Evolutionary conservation across 2,113 vertebrate species (phyloP).

Genomic region (Prunella fulvescens): DNA sequence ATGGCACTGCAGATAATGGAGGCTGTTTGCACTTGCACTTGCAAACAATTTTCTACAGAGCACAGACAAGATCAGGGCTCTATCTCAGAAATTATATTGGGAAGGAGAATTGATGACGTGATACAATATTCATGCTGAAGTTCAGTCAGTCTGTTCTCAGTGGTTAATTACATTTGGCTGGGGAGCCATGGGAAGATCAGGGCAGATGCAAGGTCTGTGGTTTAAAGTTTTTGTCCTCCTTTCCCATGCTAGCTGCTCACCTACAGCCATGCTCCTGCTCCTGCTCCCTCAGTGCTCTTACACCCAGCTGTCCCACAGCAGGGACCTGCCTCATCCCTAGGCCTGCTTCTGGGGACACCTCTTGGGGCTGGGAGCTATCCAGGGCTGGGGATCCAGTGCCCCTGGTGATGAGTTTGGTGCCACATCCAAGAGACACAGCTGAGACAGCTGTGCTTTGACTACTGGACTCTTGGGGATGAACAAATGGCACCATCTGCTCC

Average conservation of each 20-base stretch:
- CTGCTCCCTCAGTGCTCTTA: rapidly evolving
- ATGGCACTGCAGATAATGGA: neutral
- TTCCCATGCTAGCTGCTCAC: neutral
- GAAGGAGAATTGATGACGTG: neutral
- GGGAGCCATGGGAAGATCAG: neutral
- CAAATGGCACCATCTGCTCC: neutral
- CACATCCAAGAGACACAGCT: neutral
- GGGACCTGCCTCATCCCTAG: neutral
- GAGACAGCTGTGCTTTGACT: neutral
- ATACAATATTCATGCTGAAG: neutral
- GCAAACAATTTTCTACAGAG: neutral
- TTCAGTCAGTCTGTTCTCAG: neutral
- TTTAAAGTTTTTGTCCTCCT: neutral
- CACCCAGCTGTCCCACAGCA: rapidly evolving
- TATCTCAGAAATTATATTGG: neutral
- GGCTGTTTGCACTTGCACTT: neutral
- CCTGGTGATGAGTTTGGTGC: neutral
- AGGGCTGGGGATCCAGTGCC: rapidly evolving
- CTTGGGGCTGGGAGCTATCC: neutral
- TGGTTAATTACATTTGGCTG: neutral
- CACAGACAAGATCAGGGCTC: neutral
- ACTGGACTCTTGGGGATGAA: neutral
- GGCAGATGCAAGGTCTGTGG: neutral
- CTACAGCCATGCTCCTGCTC: neutral
- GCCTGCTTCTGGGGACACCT: neutral